Evolutionary conservation across 2,113 vertebrate species (phyloP).

Genomic region (Dipodomys ordii): DNA sequence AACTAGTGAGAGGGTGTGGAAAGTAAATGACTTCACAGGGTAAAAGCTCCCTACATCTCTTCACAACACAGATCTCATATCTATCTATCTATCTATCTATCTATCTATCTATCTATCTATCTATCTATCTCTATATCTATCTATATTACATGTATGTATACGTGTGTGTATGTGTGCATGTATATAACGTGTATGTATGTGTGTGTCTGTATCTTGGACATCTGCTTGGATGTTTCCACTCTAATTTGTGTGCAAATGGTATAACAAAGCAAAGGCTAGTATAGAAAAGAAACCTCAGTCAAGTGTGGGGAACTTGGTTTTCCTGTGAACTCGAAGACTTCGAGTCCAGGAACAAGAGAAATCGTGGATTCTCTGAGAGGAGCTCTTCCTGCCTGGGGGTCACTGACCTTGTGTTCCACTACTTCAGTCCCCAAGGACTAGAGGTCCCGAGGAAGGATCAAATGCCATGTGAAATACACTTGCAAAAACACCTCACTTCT

Average conservation of each 20-base stretch:
- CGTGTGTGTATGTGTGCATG: too few species aligned
- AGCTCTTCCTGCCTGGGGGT: neutral
- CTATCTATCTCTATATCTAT: too few species aligned
- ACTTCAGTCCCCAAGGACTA: neutral
- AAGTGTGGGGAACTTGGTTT: neutral
- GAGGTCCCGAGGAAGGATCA: neutral
- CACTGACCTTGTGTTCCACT: neutral
- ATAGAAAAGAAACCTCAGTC: neutral
- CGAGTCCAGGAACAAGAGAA: neutral
- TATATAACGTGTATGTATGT: too few species aligned
- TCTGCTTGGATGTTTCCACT: slow-evolving; percentile 20
- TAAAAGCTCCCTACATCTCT: neutral
- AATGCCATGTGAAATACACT: neutral
- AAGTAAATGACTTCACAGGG: slow-evolving; percentile 47
- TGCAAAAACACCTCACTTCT: neutral
- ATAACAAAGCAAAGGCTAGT: neutral
- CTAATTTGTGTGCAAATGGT: neutral
- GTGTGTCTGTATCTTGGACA: neutral
- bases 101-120: too few species aligned
- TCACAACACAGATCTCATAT: neutral
- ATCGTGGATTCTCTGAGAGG: neutral
- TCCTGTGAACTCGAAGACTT: neutral
- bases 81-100: too few species aligned
- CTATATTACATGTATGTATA: neutral
- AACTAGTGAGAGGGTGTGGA: neutral